Base-by-base conservation (phyloP, 2,113 vertebrate species). In the Apteryx owenii region DNA sequence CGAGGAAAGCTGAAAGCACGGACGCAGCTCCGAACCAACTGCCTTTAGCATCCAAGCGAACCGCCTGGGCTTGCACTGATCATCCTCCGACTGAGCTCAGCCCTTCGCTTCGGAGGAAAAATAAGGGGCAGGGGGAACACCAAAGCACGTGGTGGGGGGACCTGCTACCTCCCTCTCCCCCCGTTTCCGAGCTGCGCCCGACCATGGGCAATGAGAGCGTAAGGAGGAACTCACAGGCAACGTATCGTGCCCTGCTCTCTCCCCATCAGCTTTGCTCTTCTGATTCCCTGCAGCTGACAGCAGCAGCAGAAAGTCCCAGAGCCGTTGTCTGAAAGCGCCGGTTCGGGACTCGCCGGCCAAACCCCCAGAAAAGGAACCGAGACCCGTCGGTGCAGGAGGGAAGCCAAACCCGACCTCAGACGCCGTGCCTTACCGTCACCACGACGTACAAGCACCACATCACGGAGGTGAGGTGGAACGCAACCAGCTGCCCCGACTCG, bases 401-500 rank as follows among this genome's bases (percentile, higher is more conserved):
- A 93, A 66, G 4, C 53, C 58, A 7, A 88, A 88, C 13, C 22
- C 0, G 0, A 38, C 3, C 42, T 60, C 18, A 12, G 70, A 56
- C 21, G 31, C 48, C 0, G 0, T 33, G 66, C 89, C 99, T 99
- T 95, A 99, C 99, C 95, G 99, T 99, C 81, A 98, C 96, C 14
- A 99, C 97, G 84, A 99, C 97, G 14, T 99, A 99, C 83, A 99
- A 97, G 95, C 99, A 99, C 99, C 99, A 99, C 16, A 99, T 91
- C 79, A 99, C 97, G 5, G 99, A 99, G 97, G 98, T 98, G 98
- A 99, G 96, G 96, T 99, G 99, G 98, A 99, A 99, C 75, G 99
- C 98, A 18, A 99, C 98, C 96, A 99, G 98, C 96, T 99, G 99
- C 72, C 99, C 99, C 4, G 99, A 99, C 91, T 99, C 99, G 25